A percentile compares a stretch with the other conserved stretches of the same genome.
phyloP scores from a whole-genome alignment of 1,140 invertebrate genomes.

The Octopus bimaculoides region DNA sequence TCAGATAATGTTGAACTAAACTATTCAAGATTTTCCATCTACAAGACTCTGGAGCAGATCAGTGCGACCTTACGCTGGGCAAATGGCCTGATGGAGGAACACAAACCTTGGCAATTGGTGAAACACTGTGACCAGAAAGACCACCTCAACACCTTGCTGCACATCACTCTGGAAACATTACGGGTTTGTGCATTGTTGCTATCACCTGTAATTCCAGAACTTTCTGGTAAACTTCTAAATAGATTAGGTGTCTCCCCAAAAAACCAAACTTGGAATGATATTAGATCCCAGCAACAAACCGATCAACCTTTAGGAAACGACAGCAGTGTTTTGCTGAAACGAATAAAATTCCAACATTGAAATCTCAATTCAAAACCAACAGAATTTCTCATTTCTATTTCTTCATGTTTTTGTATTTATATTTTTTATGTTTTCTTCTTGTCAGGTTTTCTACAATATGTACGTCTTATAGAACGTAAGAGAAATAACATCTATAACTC shows the following conservation, averaged over 20 bases:
- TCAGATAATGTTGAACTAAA: slow-evolving; percentile 56
- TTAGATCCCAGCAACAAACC: background rate
- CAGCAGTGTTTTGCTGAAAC: slow-evolving; percentile 23
- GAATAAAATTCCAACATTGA: slow-evolving; percentile 10
- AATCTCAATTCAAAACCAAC: too few species aligned
- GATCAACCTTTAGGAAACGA: slow-evolving; percentile 17
- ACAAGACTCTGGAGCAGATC: slow-evolving; percentile 77
- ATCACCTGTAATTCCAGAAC: slow-evolving; percentile 76
- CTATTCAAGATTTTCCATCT: slow-evolving; percentile 79
- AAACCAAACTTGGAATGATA: slow-evolving; percentile 25
- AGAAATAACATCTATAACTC: too few species aligned
- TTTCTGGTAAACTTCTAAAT: slow-evolving; percentile 64
- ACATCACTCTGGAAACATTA: slow-evolving; percentile 78
- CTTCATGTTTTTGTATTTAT: too few species aligned
- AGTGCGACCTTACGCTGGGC: slow-evolving; percentile 72
- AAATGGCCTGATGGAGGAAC: slow-evolving; percentile 82
- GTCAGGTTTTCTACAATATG: too few species aligned
- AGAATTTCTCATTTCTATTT: too few species aligned
- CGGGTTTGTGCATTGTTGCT: slow-evolving; percentile 50
- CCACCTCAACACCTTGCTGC: slow-evolving; percentile 72
- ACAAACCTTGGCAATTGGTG: slow-evolving; percentile 74
- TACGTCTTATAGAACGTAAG: too few species aligned
- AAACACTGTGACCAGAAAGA: slow-evolving; percentile 55
- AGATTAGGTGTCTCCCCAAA: slow-evolving; percentile 47
- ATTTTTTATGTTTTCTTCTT: too few species aligned